Base-by-base conservation (phyloP, 2,113 vertebrate species). In the Charadrius vociferus region DNA sequence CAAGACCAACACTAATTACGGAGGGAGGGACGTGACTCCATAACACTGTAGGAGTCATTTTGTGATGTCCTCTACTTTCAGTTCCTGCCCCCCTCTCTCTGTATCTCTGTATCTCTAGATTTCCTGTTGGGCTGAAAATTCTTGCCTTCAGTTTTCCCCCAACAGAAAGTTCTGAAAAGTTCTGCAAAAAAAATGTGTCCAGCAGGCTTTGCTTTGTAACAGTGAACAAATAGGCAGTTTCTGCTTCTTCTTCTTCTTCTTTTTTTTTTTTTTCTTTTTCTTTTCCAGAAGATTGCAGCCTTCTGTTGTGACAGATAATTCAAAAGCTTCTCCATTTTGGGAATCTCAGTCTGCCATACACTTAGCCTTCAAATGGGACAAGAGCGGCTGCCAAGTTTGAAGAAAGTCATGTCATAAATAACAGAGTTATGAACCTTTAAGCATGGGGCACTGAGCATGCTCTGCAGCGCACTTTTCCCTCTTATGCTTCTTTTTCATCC, bases 11-110 rank as follows among this genome's bases (percentile, higher is more conserved):
- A 17, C 24, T 22, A 53, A 36, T 23, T 29, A 29, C 0, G 0
- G 67, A 68, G 27, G 45, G 23, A 15, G 3, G 5, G 41, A 58
- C 0, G 0, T 41, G 37, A 37, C 65, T 65, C 41, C 18, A 3
- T 30, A 74, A 58, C 14, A 22, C 50, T 41, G 34, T 34, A 68
- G 21, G 37, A 77, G 7, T 29, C 0, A 3, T 55, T 75, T 45
- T 70, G 39, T 8, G 58, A 18, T 30, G 59, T 61, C 14, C 19
- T 83, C 80, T 55, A 12, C 29, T 89, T 90, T 65, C 59, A 63
- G 23, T 26, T 86, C 49, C 56, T 65, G 53, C 34, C n/a, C 23
- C 6, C 37, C 32, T 72, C 6, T 36, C 32, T 72, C 19, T 43
- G 12, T 34, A 4, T 47, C 12, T 75, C 14, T 71, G 1, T 32